Conservation (phyloP, 2,113 vertebrate genomes). For the Ctenodactylus gundi region DNA sequence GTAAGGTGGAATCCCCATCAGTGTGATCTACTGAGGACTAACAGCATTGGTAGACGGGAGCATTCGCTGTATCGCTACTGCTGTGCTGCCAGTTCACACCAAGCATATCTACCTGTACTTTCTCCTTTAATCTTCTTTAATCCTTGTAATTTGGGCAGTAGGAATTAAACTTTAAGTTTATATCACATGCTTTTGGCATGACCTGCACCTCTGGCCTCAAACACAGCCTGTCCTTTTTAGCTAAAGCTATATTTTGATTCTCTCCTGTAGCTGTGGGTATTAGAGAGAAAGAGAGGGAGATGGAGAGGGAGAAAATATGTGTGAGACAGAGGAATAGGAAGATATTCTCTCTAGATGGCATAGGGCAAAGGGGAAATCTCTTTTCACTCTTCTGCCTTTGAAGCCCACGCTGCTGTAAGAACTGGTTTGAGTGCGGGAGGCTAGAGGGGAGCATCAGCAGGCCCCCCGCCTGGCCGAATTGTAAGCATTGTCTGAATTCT, state of each 20-base stretch:
- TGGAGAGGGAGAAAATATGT: neutral
- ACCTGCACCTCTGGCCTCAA: constrained; percentile 28
- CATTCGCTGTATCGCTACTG: neutral
- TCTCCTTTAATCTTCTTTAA: neutral
- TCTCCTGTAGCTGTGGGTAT: neutral
- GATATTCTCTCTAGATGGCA: constrained; percentile 41
- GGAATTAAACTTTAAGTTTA: neutral
- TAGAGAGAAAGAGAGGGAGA: neutral
- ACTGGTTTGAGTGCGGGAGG: constrained; percentile 40
- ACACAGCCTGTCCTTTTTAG: neutral
- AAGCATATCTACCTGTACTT: neutral
- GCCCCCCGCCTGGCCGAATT: constrained; percentile 66
- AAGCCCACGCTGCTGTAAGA: constrained; percentile 58
- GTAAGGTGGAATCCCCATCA: neutral
- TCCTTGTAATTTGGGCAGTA: neutral
- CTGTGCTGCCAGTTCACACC: neutral
- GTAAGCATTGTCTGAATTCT: constrained; percentile 58
- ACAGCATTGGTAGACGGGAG: neutral
- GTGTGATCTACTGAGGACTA: neutral
- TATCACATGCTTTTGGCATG: neutral
- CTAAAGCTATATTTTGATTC: constrained; percentile 4
- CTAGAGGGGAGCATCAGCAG: constrained; percentile 34
- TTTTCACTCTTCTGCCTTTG: constrained; percentile 65
- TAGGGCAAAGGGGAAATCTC: constrained; percentile 66
- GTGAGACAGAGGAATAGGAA: constrained; percentile 16